Evolutionary conservation across 2,113 vertebrate genomes (phyloP), one percentile per base, ranked within the genome.

Genomic region (Polypterus senegalus): DNA sequence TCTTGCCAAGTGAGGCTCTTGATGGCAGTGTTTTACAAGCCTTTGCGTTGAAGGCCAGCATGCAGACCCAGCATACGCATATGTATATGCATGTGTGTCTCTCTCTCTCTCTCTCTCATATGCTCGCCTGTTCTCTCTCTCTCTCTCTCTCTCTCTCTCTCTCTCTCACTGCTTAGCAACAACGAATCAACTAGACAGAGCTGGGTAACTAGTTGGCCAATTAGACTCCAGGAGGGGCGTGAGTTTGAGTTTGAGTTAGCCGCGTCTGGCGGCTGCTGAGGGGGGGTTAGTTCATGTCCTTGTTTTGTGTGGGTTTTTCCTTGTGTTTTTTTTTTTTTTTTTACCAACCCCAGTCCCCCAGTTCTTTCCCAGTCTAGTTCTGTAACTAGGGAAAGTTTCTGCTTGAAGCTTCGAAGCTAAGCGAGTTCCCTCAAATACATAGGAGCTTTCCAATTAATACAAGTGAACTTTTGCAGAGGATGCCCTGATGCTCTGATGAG

Each of bases 151-250:
- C 65, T 59, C 66, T 72, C 72, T 10, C 51, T 8, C 71, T 68
- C 74, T 76, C 79, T 70, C 77, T 81, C 77, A 86, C 86, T 86
- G 83, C 86, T 88, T 88, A 80, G 86, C 84, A 88, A 88, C 86
- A 88, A 86, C 86, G 63, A 88, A 84, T 86, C 73, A 69, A 70
- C 78, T 71, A 63, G 48, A 47, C 6, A 60, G 66, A 71, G 72
- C 65, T 3, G 70, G 69, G 72, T 69, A 45, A 67, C 66, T 1
- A 52, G 49, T 7, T 65, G 3, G 71, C 84, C 82, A 84, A 86
- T 86, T 46, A 57, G 76, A 49, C 0, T 43, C 49, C 68, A 4
- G 64, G 70, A 79, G 73, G 4, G 62, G 71, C 77, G 81, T 77
- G 83, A 80, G 78, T 79, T 69, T 65, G 73, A 80, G 79, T 84